Percentiles rank a stretch among this genome's conserved stretches.
phyloP scores from a whole-genome alignment of 2,797 vertebrate species.

The Catostomus latipinnis region DNA sequence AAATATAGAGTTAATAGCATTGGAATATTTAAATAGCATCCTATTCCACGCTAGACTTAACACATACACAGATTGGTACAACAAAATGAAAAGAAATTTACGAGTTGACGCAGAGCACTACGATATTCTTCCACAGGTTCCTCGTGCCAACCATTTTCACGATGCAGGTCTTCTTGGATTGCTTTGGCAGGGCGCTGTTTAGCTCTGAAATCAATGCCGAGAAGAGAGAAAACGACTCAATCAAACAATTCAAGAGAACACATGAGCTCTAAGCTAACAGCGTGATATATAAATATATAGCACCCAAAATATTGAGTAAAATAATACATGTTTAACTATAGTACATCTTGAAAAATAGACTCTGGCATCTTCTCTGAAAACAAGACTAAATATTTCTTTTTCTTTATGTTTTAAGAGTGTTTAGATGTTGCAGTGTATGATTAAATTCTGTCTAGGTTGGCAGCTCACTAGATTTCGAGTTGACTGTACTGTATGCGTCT shows the following conservation, averaged over 20 bases:
- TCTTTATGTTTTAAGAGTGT: too few relatives aligned
- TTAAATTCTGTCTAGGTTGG: too few relatives aligned
- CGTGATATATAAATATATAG: too few relatives aligned
- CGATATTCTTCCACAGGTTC: slow-evolving; percentile 98
- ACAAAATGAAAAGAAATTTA: slow-evolving; percentile 74
- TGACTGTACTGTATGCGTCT: too few relatives aligned
- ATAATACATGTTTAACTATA: too few relatives aligned
- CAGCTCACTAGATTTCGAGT: too few relatives aligned
- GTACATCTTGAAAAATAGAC: too few relatives aligned
- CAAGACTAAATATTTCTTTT: too few relatives aligned
- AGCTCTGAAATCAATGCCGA: slow-evolving; percentile 82
- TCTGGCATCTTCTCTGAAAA: too few relatives aligned
- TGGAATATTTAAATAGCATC: neutral
- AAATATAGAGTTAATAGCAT: neutral
- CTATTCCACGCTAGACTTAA: neutral
- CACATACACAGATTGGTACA: neutral
- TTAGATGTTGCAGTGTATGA: too few relatives aligned
- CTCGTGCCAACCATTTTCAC: slow-evolving; percentile 93
- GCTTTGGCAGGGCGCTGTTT: slow-evolving; percentile 85
- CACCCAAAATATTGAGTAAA: too few relatives aligned
- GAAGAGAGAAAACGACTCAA: neutral
- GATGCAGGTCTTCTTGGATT: slow-evolving; percentile 92
- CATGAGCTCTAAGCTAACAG: neutral
- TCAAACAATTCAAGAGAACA: neutral
- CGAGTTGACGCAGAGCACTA: slow-evolving; percentile 98